These are phyloP conservation scores for Luehdorfia chinensis DNA, from an alignment of 1,140 invertebrate genomes.

Conservation along the genomic window DNA sequence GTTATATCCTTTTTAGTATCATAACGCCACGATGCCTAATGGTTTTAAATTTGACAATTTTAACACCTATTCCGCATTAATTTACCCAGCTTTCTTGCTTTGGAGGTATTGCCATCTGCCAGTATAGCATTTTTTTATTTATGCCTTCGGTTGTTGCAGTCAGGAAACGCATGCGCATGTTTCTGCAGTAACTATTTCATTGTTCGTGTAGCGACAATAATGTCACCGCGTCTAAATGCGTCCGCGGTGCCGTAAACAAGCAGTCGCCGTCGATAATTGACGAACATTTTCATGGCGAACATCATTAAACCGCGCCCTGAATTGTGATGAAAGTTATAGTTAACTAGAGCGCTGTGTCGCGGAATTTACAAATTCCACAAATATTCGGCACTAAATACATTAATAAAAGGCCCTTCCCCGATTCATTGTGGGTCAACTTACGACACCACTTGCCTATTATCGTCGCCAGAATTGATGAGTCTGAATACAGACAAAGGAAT, in stretches of 20 bases:
- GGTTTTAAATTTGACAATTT: no score
- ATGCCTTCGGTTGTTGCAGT: no score
- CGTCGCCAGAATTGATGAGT: no score
- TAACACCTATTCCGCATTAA: no score
- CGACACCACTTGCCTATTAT: conserved; percentile 4
- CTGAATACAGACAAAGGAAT: conserved; percentile 19
- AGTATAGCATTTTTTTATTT: no score
- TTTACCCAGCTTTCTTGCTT: no score
- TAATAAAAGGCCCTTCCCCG: background rate
- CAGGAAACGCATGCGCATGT: conserved; percentile 24
- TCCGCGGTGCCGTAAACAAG: conserved; percentile 65
- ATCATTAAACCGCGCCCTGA: conserved; percentile 71
- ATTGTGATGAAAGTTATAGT: conserved; percentile 60
- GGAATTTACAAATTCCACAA: conserved; percentile 2
- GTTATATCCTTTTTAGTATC: no score
- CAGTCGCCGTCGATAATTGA: conserved; percentile 68
- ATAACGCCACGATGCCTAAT: no score
- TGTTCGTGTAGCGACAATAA: conserved; percentile 44
- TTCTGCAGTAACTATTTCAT: conserved; percentile 28
- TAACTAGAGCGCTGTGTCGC: conserved; percentile 24
- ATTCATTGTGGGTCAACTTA: background rate
- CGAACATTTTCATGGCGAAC: conserved; percentile 61
- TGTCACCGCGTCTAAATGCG: conserved; percentile 68
- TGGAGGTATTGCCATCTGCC: background rate
- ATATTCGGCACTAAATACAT: conserved; percentile 1